These are phyloP conservation scores for Corythaeola cristata DNA, from an alignment of 2,113 vertebrate species.

Conservation along the genomic window DNA sequence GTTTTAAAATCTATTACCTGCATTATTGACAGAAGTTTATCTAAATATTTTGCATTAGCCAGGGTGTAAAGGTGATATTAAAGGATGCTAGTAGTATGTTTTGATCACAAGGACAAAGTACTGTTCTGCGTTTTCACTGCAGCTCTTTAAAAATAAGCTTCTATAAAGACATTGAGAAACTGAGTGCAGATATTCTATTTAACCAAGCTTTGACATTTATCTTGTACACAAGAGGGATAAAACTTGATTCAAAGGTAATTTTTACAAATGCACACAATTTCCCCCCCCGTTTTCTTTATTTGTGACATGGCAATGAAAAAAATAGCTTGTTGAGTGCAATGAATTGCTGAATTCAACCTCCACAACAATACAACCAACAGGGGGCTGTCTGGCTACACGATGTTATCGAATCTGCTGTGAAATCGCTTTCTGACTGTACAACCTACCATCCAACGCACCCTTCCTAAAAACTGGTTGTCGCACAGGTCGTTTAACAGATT, in stretches of 20 bases:
- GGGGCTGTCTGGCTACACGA: constrained; percentile 61
- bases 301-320: not conserved
- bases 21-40: not conserved
- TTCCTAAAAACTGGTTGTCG: not conserved
- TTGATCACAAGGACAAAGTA: not conserved
- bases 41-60: not conserved
- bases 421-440: not conserved
- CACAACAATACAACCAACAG: constrained; percentile 39
- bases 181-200: not conserved
- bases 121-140: not conserved
- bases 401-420: not conserved
- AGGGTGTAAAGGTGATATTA: not conserved
- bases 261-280: not conserved
- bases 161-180: not conserved
- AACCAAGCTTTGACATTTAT: not conserved
- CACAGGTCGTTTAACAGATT: not conserved
- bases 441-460: rapidly evolving
- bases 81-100: not conserved
- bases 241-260: not conserved
- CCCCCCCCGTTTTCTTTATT: not conserved
- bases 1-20: not conserved
- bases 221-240: not conserved
- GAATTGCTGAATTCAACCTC: not conserved
- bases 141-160: not conserved
- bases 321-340: not conserved